Conservation (phyloP, 1,140 invertebrate species). For the Bombyx mandarina region DNA sequence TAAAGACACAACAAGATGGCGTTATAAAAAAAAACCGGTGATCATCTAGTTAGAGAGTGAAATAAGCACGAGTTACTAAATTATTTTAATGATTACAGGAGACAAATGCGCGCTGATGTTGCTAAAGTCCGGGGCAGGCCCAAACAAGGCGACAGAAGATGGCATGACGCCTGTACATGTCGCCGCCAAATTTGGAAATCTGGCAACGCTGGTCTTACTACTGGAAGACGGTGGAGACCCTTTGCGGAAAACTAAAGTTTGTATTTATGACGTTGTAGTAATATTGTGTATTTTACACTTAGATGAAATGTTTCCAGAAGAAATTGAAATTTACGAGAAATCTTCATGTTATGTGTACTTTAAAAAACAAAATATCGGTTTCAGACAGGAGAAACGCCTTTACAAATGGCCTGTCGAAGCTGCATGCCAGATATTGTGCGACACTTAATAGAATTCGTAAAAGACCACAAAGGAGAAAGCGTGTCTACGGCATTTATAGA, state of each 20-base stretch:
- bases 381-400: slow-evolving; percentile 94
- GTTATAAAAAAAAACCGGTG: too few relatives aligned
- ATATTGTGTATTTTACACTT: too few relatives aligned
- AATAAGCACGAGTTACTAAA: too few relatives aligned
- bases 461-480: slow-evolving; percentile 79
- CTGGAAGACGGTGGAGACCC: slow-evolving; percentile 94
- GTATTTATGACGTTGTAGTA: background rate
- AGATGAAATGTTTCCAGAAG: too few relatives aligned
- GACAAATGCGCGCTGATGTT: slow-evolving; percentile 98
- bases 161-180: slow-evolving; percentile 95
- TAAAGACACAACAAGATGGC: too few relatives aligned
- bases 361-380: slow-evolving; percentile 14
- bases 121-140: slow-evolving; percentile 95
- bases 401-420: slow-evolving; percentile 90
- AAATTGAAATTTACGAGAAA: too few relatives aligned
- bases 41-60: too few relatives aligned
- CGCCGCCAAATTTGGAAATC: slow-evolving; percentile 89
- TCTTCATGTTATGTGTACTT: background rate
- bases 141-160: slow-evolving; percentile 93
- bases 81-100: slow-evolving; percentile 20
- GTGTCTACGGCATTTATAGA: slow-evolving; percentile 84
- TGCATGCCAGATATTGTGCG: slow-evolving; percentile 89
- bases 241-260: slow-evolving; percentile 89
- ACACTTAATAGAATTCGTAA: slow-evolving; percentile 89
- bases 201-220: slow-evolving; percentile 87